These are phyloP conservation scores for Dysmachus trigonus DNA, from an alignment of 2,888 invertebrate genomes.

Conservation along the genomic window DNA sequence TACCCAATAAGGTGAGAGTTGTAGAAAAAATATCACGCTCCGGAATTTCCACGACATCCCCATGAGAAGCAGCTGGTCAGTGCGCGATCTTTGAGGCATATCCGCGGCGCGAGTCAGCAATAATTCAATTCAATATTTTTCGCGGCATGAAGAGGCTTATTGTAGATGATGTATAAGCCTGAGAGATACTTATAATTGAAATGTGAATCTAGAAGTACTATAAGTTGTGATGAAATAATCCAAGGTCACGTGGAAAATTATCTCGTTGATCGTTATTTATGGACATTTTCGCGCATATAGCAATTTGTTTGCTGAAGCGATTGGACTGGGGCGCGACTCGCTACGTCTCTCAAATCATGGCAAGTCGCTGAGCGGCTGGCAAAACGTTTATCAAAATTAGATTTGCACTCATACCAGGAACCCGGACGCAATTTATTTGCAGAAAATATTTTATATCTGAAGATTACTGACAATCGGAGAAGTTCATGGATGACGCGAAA, in stretches of 20 bases:
- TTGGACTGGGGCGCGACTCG: not conserved
- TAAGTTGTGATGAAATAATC: not conserved
- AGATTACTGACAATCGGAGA: not conserved
- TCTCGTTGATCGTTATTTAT: not conserved
- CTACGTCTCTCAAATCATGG: not conserved
- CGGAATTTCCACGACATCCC: not conserved
- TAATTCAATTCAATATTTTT: not conserved
- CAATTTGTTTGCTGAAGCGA: not conserved
- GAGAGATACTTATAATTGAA: not conserved
- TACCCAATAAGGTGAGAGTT: not conserved
- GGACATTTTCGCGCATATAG: not conserved
- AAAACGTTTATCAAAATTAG: not conserved
- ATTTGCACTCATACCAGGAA: not conserved
- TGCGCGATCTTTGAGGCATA: not conserved
- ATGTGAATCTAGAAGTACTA: not conserved
- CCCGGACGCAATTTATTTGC: not conserved
- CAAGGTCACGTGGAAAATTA: not conserved
- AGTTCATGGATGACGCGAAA: not conserved
- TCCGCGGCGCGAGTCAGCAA: not conserved
- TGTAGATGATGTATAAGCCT: not conserved
- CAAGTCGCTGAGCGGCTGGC: not conserved
- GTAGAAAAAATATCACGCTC: not conserved
- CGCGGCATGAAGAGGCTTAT: not conserved
- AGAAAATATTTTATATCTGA: not conserved
- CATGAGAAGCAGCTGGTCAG: not conserved